Evolutionary conservation across 2,113 vertebrate genomes (phyloP), one percentile per base, ranked within the genome.

Genomic region (Malurus melanocephalus): DNA sequence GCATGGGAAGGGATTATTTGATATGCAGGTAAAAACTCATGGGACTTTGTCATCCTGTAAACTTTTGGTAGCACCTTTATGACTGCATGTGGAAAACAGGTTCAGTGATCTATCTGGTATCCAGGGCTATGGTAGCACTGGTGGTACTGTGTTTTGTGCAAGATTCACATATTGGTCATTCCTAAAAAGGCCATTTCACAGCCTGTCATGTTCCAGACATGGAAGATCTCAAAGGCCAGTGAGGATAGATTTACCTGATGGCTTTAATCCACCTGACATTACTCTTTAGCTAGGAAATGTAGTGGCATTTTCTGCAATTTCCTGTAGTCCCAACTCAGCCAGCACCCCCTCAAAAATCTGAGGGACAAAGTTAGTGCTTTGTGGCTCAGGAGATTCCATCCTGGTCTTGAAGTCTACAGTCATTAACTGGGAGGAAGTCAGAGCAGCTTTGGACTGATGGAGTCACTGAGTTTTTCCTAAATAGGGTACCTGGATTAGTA

Each of bases 161-260:
- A 75, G 61, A n/a, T n/a, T 67, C 57, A 79, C 38, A 20, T 40
- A 9, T 2, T 64, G 49, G 20, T 62, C 62, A 19, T 19, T 75
- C 62, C 43, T 5, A n/a, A 46, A 87, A 87, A 79, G 79, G 62
- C 48, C 27, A 10, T 87, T 75, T 81, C 82, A 52, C 40, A 75
- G 61, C 62, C 71, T 91, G 45, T 20, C 30, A 0, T 30, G 40
- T 64, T 80, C 27, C 59, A 82, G 59, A 46, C 10, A 6, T 11
- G n/a, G 21, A 56, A 8, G 23, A 27, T 76, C 65, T 45, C 75
- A 67, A 48, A 68, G 40, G 27, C 3, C 1, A 26, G 13, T 48
- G 45, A 24, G 27, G 65, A 35, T 0, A 51, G 45, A 42, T 74
- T 51, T 86, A 5, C 9, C 17, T 0, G 0, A 7, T 71, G 45